phyloP scores from a whole-genome alignment of 2,888 invertebrate genomes.

The Philereme vetulata region DNA sequence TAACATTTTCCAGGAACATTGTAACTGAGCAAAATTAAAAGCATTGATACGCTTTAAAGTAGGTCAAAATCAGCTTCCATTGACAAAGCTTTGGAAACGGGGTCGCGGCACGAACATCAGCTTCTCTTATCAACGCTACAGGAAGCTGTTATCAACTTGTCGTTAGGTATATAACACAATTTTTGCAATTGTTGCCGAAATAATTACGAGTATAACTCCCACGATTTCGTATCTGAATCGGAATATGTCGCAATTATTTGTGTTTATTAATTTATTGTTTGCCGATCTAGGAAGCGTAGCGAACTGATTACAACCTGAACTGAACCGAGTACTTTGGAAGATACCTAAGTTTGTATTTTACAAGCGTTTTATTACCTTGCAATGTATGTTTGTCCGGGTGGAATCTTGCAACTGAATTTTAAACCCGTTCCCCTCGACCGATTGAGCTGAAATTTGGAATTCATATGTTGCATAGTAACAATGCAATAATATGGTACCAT shows the following conservation, averaged over 20 bases:
- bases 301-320: no score
- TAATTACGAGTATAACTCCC: conserved; percentile 74
- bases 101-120: conserved; percentile 71
- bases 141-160: conserved; percentile 80
- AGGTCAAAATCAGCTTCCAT: conserved; percentile 81
- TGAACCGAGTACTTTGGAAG: no score
- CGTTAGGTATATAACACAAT: conserved; percentile 78
- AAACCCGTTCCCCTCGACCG: no score
- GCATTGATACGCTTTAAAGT: conserved; percentile 57
- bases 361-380: no score
- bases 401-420: no score
- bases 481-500: no score
- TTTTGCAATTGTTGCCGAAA: conserved; percentile 84
- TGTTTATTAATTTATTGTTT: conserved; percentile 5
- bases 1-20: conserved; percentile 31
- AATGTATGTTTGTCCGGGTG: no score
- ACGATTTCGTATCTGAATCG: conserved; percentile 56
- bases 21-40: conserved; percentile 49
- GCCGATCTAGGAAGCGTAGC: not conserved
- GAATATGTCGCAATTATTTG: conserved; percentile 41
- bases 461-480: no score
- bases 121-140: conserved; percentile 70
- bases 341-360: no score
- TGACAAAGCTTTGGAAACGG: conserved; percentile 76
- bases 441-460: no score